Evolutionary conservation across 1,140 invertebrate genomes (phyloP), one percentile per base, ranked within the genome.

Genomic region (Aphelinus atriplicis): DNA sequence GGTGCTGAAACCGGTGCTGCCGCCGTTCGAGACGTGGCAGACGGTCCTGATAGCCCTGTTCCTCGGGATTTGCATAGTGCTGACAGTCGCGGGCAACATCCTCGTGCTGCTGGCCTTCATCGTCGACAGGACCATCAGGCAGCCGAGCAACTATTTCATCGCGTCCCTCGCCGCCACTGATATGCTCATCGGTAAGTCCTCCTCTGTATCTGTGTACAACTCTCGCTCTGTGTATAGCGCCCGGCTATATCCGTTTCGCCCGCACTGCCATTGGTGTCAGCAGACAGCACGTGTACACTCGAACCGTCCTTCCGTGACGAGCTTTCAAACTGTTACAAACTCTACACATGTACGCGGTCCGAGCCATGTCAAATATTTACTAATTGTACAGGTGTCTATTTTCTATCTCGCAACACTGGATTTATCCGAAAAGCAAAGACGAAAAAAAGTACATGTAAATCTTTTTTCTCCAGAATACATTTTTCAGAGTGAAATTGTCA

Each of bases 71-170:
- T 96, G 96, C 81, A 98, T 97, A 78, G 91, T 98, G 42, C 89
- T 98, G 57, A 99, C 97, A 1, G 93, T 98, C 10, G 93, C 94
- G 75, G 98, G 98, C 55, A 99, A 99, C 85, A 95, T 99, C 62
- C 91, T 99, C 10, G 98, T 99, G 50, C 90, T 99, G 45, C 86
- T 99, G 53, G 96, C 97, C 45, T 99, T 99, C 88, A 94, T 98
- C 70, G 94, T 99, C 46, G 98, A 99, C 86, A 91, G 98, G 72
- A 95, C 95, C 71, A 99, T 99, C 81, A 92, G 98, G 61, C 98
- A 99, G 83, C 98, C 98, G 2, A 98, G 96, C 83, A 99, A 99
- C 89, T 99, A 99, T 89, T 99, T 99, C 89, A 99, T 99, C 68
- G 98, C 97, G 2, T 99, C 97, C 0, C 90, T 99, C 58, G 98